Conservation (phyloP, 1,140 invertebrate species). For the Heliconius nattereri region DNA sequence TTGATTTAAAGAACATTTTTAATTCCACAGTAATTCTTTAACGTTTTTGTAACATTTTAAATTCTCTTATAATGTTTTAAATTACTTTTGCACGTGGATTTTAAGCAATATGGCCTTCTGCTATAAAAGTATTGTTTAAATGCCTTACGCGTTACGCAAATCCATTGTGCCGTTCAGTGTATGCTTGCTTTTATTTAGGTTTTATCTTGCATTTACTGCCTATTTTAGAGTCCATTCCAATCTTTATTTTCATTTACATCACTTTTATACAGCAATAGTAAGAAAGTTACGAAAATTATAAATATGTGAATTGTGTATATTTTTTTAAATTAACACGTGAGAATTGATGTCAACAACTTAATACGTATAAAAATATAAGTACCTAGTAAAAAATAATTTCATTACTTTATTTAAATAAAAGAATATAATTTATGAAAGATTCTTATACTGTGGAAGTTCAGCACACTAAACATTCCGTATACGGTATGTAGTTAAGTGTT, state of each 20-base stretch:
- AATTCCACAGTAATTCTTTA: no score
- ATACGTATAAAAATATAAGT: background rate
- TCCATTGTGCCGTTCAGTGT: slow-evolving; percentile 19
- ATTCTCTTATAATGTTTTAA: slow-evolving; percentile 9
- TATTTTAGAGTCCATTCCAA: background rate
- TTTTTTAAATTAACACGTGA: no score
- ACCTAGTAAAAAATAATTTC: no score
- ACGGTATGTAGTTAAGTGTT: no score
- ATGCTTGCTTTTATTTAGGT: slow-evolving; percentile 22
- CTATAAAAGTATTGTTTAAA: slow-evolving; percentile 29
- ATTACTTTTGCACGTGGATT: slow-evolving; percentile 24
- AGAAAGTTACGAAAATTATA: background rate
- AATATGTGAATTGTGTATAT: no score
- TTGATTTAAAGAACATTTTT: background rate
- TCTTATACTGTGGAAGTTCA: no score
- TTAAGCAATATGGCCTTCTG: slow-evolving; percentile 17
- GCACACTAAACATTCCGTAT: no score
- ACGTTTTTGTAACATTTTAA: background rate
- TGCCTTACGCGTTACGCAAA: slow-evolving; percentile 18
- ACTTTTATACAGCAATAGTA: background rate
- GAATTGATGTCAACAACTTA: no score
- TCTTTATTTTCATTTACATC: background rate
- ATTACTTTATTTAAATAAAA: no score
- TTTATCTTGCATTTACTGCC: slow-evolving; percentile 8
- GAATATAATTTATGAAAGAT: no score